Base-by-base conservation (phyloP, 2,113 vertebrate species). In the Galeopterus variegatus region DNA sequence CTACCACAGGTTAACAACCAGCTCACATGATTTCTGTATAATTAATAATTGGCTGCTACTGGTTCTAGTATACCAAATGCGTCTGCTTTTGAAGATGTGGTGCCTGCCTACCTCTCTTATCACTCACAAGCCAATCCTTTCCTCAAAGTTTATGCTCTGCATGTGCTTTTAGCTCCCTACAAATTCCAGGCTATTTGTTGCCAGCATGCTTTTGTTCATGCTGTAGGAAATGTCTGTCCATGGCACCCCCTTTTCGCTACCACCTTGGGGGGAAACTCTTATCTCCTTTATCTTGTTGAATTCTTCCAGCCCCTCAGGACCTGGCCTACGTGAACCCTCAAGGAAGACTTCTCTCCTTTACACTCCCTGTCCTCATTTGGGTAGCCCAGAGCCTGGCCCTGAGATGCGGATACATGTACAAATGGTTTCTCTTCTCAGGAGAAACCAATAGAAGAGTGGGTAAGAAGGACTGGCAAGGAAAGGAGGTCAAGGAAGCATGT, bases 1-100 rank as follows among this genome's bases (percentile, higher is more conserved):
- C 28, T 76, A 88, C 65, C 70, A 56, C 69, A 79, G 31, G 64
- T 95, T 94, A 92, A 84, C 26, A 84, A 50, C 33, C 86, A 80
- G 45, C 60, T 90, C 23, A 90, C 28, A 90, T n/a, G 58, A 93
- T 48, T 95, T 91, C 10, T 83, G 41, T 90, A 83, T 91, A 96
- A 91, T 95, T 79, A 75, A 56, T 33, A 92, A 93, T 80, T 41
- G 75, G 69, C 36, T 92, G 15, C 45, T 77, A 67, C 17, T 84
- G 84, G 56, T 60, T 56, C 6, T 14, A 93, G 62, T 11, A 80
- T 31, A 67, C 33, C 33, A 79, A 90, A 65, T 15, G 5, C 45
- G 56, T 89, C 62, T 93, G 75, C 17, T 24, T 69, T 77, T 89
- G 79, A 93, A 45, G 23, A 90, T 28, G 60, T 50, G 26, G 41